Percentiles rank a stretch among this genome's conserved stretches.
Evolutionary conservation across 2,888 invertebrate genomes (phyloP).

Genomic region (Stenolophus ochropezus): DNA sequence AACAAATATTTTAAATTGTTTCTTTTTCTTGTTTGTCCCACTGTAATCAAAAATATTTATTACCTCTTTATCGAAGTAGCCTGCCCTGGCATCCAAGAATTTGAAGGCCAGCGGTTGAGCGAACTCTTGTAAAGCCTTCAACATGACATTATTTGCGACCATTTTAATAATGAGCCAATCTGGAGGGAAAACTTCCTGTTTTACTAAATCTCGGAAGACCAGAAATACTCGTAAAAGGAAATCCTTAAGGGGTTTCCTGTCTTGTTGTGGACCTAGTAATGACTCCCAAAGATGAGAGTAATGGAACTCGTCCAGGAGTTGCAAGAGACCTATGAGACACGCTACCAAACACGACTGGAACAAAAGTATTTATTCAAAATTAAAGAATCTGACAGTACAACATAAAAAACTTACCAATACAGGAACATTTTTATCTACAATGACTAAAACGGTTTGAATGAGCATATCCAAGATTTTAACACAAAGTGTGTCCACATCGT

Average conservation of each 20-base stretch:
- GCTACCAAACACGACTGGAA: slow-evolving; percentile 89
- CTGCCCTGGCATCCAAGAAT: slow-evolving; percentile 82
- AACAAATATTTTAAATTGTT: too few relatives aligned
- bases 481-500: slow-evolving; percentile 89
- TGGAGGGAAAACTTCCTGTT: slow-evolving; percentile 86
- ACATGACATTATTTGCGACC: slow-evolving; percentile 89
- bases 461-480: slow-evolving; percentile 88
- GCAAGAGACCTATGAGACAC: slow-evolving; percentile 89
- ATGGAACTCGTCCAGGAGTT: slow-evolving; percentile 90
- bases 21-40: too few relatives aligned
- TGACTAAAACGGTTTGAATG: slow-evolving; percentile 88
- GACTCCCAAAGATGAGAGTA: slow-evolving; percentile 92
- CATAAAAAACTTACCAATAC: slow-evolving; percentile 75
- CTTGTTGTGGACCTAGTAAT: slow-evolving; percentile 80
- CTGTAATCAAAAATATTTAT: slow-evolving; percentile 54
- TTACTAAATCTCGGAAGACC: slow-evolving; percentile 86
- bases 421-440: slow-evolving; percentile 85
- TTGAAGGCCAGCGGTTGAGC: slow-evolving; percentile 90
- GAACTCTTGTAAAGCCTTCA: slow-evolving; percentile 90
- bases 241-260: slow-evolving; percentile 88
- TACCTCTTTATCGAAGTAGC: slow-evolving; percentile 86
- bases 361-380: slow-evolving; percentile 36
- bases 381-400: slow-evolving; percentile 9
- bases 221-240: slow-evolving; percentile 89
- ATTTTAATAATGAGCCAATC: slow-evolving; percentile 95